Evolutionary conservation across 1,140 invertebrate species (phyloP), one percentile per base, ranked within the genome.

Genomic region (Teleopsis dalmanni): DNA sequence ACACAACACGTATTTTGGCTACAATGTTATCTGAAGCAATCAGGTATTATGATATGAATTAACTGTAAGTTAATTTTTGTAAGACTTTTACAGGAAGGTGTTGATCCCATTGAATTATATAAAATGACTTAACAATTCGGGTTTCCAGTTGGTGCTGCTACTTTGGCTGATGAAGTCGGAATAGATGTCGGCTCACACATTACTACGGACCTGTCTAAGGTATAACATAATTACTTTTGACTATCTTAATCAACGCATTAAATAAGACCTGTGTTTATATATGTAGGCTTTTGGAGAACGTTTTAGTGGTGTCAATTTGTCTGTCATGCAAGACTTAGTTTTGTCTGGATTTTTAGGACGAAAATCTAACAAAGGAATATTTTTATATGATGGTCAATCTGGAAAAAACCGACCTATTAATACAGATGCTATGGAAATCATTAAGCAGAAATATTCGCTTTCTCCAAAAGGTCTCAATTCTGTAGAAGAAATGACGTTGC

Each of bases 91-190:
- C 92, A 96, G 81, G 97, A 99, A 81, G 95, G 95, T 35, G 83
- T 94, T 8, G 82, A 85, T 60, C 94, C 95, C 5, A 86, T 86
- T 57, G 81, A 90, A 36, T 67, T 99, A 44, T 95, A 99, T 72
- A 84, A 79, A 56, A 70, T 94, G 37, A 89, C 88, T 0, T 95
- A 91, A 64, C 78, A 82, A 48, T 98, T 95, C 65, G 96, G 96
- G 11, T 99, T 97, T 72, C 96, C 95, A 1, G 93, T 99, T 6
- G 96, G 96, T 42, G 83, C 83, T 11, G 94, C 92, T 4, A 98
- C 96, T 9, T 78, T 99, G 10, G 81, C 83, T 14, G 93, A 97
- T 74, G 93, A 97, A 79, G 91, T 93, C 37, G 88, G 93, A 48
- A 81, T 96, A 48, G 93, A 97, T 73, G 91, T 95, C 26, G 91